Conservation (phyloP, 2,888 invertebrate species). For the Eupithecia tripunctaria region DNA sequence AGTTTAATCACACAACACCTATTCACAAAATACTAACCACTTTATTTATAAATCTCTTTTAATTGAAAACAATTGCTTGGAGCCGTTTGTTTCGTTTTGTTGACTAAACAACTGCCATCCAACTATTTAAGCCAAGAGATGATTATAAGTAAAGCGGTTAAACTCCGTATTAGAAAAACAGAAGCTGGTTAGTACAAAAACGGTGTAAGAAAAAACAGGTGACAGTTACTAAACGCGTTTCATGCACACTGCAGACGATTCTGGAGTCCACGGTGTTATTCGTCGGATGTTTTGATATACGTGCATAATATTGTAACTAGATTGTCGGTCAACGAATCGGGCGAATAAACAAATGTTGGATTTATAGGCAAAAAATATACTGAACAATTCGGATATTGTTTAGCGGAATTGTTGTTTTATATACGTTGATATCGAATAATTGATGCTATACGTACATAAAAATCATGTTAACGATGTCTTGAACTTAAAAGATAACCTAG, state of each 20-base stretch:
- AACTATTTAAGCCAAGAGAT: not conserved
- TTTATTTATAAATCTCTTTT: constrained; percentile 1
- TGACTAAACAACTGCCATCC: not conserved
- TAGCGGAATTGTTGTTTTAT: not conserved
- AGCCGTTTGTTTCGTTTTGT: not conserved
- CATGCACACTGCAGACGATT: constrained; percentile 49
- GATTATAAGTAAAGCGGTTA: not conserved
- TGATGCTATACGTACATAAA: not conserved
- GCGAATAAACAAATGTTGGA: constrained; percentile 30
- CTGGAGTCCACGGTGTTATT: constrained; percentile 28
- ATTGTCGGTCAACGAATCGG: constrained; percentile 36
- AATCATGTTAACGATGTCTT: not conserved
- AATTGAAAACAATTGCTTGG: not conserved
- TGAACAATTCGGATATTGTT: not conserved
- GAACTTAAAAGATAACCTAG: not conserved
- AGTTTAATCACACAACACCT: not conserved
- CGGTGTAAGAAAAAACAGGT: constrained; percentile 43
- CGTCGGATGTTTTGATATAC: constrained; percentile 45
- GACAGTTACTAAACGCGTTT: constrained; percentile 37
- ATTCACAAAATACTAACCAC: not conserved
- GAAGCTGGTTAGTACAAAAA: constrained; percentile 44
- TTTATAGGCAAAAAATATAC: not conserved
- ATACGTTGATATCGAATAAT: not conserved
- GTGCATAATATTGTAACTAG: constrained; percentile 50
- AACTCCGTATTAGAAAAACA: not conserved